Base-by-base conservation (phyloP, 1,140 invertebrate genomes). In the Venturia canescens region DNA sequence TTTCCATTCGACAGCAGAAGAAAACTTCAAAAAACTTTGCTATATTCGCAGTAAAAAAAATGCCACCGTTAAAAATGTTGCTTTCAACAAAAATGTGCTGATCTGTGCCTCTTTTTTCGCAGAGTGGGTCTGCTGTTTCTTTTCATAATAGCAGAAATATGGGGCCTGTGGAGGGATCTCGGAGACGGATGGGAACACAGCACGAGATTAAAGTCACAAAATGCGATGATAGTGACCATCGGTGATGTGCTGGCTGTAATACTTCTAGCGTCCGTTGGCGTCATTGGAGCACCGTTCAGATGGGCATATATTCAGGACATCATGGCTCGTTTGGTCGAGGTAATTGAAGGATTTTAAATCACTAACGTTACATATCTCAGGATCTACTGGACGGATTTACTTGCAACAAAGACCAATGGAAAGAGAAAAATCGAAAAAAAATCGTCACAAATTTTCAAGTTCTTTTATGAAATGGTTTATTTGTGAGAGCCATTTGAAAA, bases 151-250 rank as follows among this genome's bases (percentile, higher is more conserved):
- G 71, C 83, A 0, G 86, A 89, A 78, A 85, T 80, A 23, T 92
- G 86, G 86, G 90, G 91, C 11, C 76, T 91, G 0, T 91, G 88
- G 84, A 82, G 90, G 76, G 91, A 92, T 74, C 38, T 92, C 13
- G 86, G 85, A 63, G 82, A 90, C n/a, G 91, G 91, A 5, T 91
- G 90, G 90, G 82, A 87, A 67, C 86, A 91, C 9, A 92, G 90
- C 57, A 91, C 88, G 0, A 86, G 90, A 78, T 67, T 92, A n/a
- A 90, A 88, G 31, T 90, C 88, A 44, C 82, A 87, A 70, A 89
- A 88, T 0, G 87, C 91, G 4, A 81, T 91, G 31, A 88, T 87
- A 6, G 88, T 87, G 1, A 92, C 90, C 3, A 88, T 87, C 50
- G 87, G 87, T 23, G 90, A 92, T 29, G 87, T 92, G 4, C 26